Evolutionary conservation across 1,140 invertebrate genomes (phyloP).

Genomic region (Drosophila bocki): DNA sequence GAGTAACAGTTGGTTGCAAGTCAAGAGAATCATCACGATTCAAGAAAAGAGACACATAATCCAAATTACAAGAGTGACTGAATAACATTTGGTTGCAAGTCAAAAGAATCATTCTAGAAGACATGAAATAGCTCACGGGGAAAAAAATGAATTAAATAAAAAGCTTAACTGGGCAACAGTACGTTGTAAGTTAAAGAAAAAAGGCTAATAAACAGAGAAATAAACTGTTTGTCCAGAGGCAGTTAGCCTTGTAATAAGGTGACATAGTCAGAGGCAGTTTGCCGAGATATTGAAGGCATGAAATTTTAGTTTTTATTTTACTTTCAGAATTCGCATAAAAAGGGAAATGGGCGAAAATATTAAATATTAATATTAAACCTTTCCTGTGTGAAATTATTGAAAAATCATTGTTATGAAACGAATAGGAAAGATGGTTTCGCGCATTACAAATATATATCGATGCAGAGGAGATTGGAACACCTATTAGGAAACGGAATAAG

Average conservation of each 20-base stretch:
- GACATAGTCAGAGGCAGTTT: not conserved
- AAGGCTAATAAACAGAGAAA: conserved; percentile 4
- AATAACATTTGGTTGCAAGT: too few relatives aligned
- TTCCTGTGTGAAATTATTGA: conserved; percentile 15
- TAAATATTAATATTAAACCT: conserved; percentile 9
- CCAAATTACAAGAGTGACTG: too few relatives aligned
- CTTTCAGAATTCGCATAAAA: conserved; percentile 7
- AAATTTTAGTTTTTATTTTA: conserved; percentile 18
- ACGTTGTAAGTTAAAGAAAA: conserved; percentile 7
- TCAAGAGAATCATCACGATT: too few relatives aligned
- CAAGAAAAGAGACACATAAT: too few relatives aligned
- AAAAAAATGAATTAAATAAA: conserved; percentile 1
- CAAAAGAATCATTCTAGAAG: not conserved
- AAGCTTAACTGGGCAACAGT: conserved; percentile 5
- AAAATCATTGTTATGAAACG: conserved; percentile 5
- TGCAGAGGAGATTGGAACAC: conserved; percentile 16
- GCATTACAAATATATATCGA: conserved; percentile 28
- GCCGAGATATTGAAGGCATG: not conserved
- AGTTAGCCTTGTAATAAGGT: conserved; percentile 15
- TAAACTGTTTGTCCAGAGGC: conserved; percentile 8
- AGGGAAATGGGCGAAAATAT: conserved; percentile 10
- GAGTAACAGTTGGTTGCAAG: too few relatives aligned
- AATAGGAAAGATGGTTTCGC: conserved; percentile 18
- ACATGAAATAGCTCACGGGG: not conserved
- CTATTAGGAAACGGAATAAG: conserved; percentile 11